Percentiles rank a stretch among this genome's conserved stretches.
Conservation (phyloP, 2,797 vertebrate species). For the Urosaurus nigricauda region DNA sequence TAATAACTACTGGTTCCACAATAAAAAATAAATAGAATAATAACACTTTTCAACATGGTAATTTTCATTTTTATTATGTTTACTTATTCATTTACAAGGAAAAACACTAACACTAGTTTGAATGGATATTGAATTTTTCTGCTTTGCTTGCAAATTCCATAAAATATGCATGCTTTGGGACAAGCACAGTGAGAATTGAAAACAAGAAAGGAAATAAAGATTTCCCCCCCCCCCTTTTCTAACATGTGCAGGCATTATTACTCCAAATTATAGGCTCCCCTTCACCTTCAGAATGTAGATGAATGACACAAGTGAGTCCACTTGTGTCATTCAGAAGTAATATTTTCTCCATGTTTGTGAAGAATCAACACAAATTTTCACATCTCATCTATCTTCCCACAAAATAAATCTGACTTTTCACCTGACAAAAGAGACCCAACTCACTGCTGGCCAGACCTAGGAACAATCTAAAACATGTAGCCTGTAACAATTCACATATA, state of each 20-base stretch:
- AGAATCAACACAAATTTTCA: not conserved
- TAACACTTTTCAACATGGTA: constrained; percentile 23
- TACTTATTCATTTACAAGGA: constrained; percentile 37
- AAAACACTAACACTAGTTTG: not conserved
- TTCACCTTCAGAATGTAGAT: constrained; percentile 19
- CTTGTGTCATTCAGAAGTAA: not conserved
- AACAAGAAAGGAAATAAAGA: constrained; percentile 3
- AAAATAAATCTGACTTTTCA: not conserved
- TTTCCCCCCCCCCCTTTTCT: not conserved
- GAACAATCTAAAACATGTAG: not conserved
- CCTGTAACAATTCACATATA: too few relatives aligned
- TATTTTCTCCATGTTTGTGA: constrained; percentile 1
- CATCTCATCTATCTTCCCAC: not conserved
- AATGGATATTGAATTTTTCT: not conserved
- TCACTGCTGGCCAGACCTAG: not conserved
- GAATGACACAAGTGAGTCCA: not conserved
- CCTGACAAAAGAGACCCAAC: not conserved
- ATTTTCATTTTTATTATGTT: constrained; percentile 45
- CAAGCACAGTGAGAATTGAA: not conserved
- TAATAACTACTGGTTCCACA: constrained; percentile 23
- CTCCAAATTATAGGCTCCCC: not conserved
- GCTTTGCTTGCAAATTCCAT: not conserved
- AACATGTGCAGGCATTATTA: not conserved
- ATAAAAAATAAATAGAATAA: not conserved
- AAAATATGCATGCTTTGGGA: not conserved